Evolutionary conservation across 2,797 vertebrate species (phyloP), one percentile per base, ranked within the genome.

Genomic region (Threskiornis aethiopicus): DNA sequence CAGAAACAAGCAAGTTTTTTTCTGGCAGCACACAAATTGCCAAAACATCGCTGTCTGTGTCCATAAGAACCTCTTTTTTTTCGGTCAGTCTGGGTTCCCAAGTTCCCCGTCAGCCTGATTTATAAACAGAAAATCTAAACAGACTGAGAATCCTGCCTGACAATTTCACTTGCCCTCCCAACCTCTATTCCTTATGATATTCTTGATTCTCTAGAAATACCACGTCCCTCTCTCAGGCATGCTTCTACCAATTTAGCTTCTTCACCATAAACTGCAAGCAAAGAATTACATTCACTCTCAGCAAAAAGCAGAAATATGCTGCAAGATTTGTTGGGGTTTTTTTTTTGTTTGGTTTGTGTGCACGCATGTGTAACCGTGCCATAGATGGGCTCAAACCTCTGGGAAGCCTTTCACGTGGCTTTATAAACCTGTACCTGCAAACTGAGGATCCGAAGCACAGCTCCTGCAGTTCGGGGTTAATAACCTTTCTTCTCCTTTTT

Each of bases 321-420:
- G 28, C 25, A 49, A 29, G n/a, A 52, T 62, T 3, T n/a, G 28
- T 9, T 37, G 31, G 29, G 2, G 1, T 5, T 25, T 51, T 5
- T 25, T 51, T 22, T 17, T 29, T 25, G 20, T 7, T 6, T 82
- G 37, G 31, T 46, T 84, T 79, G 24, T 0, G 4, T 10, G 21
- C 66, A 39, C 52, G 52, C 35, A 17, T 3, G 1, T 0, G 0
- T 15, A 76, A 47, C 33, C 46, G 17, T 2, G 9, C 17, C 69
- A 37, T 17, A 31, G 18, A 1, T 6, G 11, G 13, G 28, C 15
- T 67, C 1, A 2, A 72, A 33, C 25, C n/a, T 25, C 75, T 21
- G 16, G 33, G 49, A 83, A 91, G 52, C 44, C 21, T 71, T 62
- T 61, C 76, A 57, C 33, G 0, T 0, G 8, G 37, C 57, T 77